Conservation (phyloP, 2,888 invertebrate genomes). For the Lypha dubia region DNA sequence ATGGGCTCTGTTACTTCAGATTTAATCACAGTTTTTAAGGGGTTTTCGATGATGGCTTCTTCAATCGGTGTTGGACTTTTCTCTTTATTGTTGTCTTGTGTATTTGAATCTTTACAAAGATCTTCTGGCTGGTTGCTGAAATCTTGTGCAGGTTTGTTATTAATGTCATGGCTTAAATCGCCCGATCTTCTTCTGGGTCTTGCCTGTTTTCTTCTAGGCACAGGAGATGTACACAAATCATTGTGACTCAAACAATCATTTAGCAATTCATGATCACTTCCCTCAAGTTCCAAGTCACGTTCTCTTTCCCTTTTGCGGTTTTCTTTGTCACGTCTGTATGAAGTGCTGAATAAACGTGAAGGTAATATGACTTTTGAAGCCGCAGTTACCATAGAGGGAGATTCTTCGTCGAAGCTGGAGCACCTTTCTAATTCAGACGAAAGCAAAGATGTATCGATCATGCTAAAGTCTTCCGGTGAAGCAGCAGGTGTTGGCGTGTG, state of each 20-base stretch:
- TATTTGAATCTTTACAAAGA: constrained; percentile 73
- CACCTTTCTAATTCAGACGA: constrained; percentile 81
- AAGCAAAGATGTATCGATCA: constrained; percentile 79
- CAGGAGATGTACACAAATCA: constrained; percentile 89
- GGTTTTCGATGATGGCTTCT: constrained; percentile 71
- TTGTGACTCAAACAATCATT: constrained; percentile 79
- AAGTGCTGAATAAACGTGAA: constrained; percentile 81
- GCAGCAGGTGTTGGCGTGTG: constrained; percentile 83
- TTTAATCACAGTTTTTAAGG: constrained; percentile 81
- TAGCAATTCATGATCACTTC: constrained; percentile 81
- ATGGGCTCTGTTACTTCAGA: constrained; percentile 83
- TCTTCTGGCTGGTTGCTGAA: constrained; percentile 57
- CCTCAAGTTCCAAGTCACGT: constrained; percentile 78
- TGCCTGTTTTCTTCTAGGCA: constrained; percentile 93
- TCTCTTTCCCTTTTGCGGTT: constrained; percentile 74
- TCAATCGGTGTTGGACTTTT: constrained; percentile 22
- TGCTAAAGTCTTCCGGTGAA: constrained; percentile 82
- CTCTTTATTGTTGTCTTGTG: constrained; percentile 55
- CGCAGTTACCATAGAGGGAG: constrained; percentile 82
- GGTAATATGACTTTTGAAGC: constrained; percentile 81
- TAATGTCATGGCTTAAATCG: constrained; percentile 85
- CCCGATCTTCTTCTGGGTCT: constrained; percentile 93
- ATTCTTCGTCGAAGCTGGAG: constrained; percentile 83
- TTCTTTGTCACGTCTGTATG: constrained; percentile 78
- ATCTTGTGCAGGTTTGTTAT: constrained; percentile 78